Conservation (phyloP, 2,888 invertebrate genomes). For the Eristalis pertinax region DNA sequence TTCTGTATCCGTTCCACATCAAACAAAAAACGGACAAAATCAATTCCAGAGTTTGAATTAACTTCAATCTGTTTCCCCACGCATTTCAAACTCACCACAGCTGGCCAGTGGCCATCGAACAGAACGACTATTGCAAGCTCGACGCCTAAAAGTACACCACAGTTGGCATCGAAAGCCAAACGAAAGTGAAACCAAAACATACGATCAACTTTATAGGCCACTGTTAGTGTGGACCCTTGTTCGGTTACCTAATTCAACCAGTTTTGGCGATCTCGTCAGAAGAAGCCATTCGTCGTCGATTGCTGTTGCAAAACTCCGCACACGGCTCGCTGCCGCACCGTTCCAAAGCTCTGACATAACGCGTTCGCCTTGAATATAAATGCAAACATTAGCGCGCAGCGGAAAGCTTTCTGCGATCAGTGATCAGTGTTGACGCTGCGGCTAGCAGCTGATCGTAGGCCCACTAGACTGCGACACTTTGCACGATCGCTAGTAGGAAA, state of each 20-base stretch:
- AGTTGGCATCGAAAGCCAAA: constrained; percentile 53
- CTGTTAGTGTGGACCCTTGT: constrained; percentile 29
- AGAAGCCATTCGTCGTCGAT: constrained; percentile 26
- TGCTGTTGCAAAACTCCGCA: constrained; percentile 61
- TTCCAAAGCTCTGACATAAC: constrained; percentile 68
- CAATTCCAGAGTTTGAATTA: no score
- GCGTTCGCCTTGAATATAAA: constrained; percentile 56
- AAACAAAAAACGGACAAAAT: no score
- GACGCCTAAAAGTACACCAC: constrained; percentile 70
- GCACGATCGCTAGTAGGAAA: constrained; percentile 52
- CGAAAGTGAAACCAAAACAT: constrained; percentile 76
- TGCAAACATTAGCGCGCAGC: constrained; percentile 61
- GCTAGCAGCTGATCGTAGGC: constrained; percentile 47
- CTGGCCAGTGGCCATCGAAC: not conserved
- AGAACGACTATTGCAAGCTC: not conserved
- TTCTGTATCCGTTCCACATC: not conserved
- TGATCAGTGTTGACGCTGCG: constrained; percentile 1
- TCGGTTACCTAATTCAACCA: constrained; percentile 66
- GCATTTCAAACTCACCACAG: not conserved
- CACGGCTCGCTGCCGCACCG: constrained; percentile 13
- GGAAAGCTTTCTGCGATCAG: constrained; percentile 49
- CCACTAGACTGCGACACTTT: constrained; percentile 35
- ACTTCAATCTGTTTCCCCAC: no score
- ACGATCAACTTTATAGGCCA: constrained; percentile 30
- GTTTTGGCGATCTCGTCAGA: constrained; percentile 46